phyloP scores from a whole-genome alignment of 2,797 vertebrate genomes.

The Tapirus indicus region DNA sequence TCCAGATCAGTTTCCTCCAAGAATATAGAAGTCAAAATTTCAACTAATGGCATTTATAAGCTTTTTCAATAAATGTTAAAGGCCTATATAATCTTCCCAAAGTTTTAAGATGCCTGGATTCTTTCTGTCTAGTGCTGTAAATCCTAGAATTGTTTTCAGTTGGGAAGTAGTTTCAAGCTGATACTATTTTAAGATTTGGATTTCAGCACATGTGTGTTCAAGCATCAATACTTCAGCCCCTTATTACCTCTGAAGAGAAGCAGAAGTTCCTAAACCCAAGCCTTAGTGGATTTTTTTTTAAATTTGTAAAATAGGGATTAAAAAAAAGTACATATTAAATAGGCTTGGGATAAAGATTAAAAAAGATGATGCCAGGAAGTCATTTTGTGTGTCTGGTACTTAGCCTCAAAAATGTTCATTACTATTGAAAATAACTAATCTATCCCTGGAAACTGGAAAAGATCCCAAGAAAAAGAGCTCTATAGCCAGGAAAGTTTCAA shows the following conservation, averaged over 20 bases:
- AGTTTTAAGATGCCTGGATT: not conserved
- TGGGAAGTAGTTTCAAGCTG: not conserved
- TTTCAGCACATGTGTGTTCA: not conserved
- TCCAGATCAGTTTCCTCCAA: not conserved
- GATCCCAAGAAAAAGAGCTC: not conserved
- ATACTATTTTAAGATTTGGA: not conserved
- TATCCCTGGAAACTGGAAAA: slow-evolving; percentile 58
- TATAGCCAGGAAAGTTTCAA: slow-evolving; percentile 46
- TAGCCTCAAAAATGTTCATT: not conserved
- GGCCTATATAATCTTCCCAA: not conserved
- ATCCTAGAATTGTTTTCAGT: not conserved
- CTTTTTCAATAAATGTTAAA: slow-evolving; percentile 45
- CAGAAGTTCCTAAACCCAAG: not conserved
- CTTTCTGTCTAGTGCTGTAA: not conserved
- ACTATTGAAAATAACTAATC: slow-evolving; percentile 65
- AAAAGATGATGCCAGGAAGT: not conserved
- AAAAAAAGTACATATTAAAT: not conserved
- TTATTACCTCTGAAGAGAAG: not conserved
- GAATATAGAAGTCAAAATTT: not conserved
- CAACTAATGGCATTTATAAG: not conserved
- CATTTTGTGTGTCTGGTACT: not conserved
- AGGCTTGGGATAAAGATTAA: not conserved
- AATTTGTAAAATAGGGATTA: not conserved
- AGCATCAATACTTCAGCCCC: not conserved
- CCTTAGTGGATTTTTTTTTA: not conserved